Evolutionary conservation across 2,797 vertebrate species (phyloP).

Genomic region (Sebastes hopkinsi): DNA sequence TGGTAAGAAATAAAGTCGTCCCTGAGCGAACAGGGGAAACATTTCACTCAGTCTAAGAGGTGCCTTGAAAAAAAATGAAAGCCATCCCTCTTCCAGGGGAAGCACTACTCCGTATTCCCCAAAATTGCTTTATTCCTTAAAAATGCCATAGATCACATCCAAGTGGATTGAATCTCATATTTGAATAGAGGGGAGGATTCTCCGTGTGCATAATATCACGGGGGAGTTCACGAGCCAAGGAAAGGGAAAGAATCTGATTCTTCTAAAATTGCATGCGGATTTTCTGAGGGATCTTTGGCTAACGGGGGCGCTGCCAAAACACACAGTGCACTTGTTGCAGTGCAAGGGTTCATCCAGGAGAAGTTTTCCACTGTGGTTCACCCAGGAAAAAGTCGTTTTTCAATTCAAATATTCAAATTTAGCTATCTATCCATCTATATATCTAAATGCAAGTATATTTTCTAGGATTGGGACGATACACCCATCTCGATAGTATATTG

Average conservation of each 20-base stretch:
- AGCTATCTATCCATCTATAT: background rate
- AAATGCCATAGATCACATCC: conserved; percentile 75
- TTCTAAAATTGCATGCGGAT: conserved; percentile 75
- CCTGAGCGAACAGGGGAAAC: conserved; percentile 96
- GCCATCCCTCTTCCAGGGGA: conserved; percentile 93
- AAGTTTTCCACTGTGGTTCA: conserved; percentile 64
- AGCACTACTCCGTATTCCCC: conserved; percentile 83
- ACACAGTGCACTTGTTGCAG: conserved; percentile 81
- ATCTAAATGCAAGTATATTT: background rate
- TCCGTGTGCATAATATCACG: conserved; percentile 55
- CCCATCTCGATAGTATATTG: no score
- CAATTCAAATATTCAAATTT: conserved; percentile 30
- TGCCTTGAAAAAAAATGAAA: conserved; percentile 95
- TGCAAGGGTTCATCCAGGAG: conserved; percentile 73
- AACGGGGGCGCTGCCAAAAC: conserved; percentile 68
- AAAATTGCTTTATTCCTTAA: conserved; percentile 77
- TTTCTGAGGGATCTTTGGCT: conserved; percentile 70
- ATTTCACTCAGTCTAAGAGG: conserved; percentile 99
- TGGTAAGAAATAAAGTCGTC: conserved; percentile 99
- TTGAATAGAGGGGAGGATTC: conserved; percentile 68
- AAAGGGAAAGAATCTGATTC: conserved; percentile 73
- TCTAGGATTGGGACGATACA: background rate
- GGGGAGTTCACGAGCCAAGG: conserved; percentile 55
- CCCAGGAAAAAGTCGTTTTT: conserved; percentile 11
- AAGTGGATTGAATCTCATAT: conserved; percentile 74